These are phyloP conservation scores for Hermaeophaga mercurialis DNA, from an alignment of 2,888 invertebrate species.

Conservation along the genomic window DNA sequence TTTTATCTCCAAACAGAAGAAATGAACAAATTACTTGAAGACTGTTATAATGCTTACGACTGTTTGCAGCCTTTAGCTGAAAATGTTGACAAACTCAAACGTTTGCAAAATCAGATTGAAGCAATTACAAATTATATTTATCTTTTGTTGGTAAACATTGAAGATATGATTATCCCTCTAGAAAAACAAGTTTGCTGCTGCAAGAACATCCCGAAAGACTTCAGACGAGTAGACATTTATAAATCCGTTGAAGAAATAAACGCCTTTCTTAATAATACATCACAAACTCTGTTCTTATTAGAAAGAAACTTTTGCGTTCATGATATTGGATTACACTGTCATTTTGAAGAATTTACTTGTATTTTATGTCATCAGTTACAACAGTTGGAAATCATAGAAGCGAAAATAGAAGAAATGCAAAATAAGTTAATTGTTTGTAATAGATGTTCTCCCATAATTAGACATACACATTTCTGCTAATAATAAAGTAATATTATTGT, in stretches of 20 bases:
- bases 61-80: neutral
- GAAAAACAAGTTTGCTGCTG: neutral
- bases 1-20: conserved; percentile 11
- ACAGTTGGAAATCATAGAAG: conserved; percentile 4
- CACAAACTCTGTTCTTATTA: neutral
- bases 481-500: no score
- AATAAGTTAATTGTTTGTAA: neutral
- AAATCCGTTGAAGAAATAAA: neutral
- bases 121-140: conserved; percentile 3
- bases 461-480: neutral
- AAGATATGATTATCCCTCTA: neutral
- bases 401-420: neutral
- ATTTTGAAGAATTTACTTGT: conserved; percentile 1
- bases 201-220: neutral
- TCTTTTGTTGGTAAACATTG: neutral
- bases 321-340: neutral
- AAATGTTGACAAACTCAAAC: neutral
- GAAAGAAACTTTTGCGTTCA: neutral
- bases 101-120: conserved; percentile 11
- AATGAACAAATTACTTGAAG: conserved; percentile 7
- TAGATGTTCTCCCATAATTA: neutral
- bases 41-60: neutral
- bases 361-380: conserved; percentile 1
- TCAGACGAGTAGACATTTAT: neutral
- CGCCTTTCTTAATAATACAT: neutral